phyloP scores from a whole-genome alignment of 2,113 vertebrate species.

The Charadrius vociferus region DNA sequence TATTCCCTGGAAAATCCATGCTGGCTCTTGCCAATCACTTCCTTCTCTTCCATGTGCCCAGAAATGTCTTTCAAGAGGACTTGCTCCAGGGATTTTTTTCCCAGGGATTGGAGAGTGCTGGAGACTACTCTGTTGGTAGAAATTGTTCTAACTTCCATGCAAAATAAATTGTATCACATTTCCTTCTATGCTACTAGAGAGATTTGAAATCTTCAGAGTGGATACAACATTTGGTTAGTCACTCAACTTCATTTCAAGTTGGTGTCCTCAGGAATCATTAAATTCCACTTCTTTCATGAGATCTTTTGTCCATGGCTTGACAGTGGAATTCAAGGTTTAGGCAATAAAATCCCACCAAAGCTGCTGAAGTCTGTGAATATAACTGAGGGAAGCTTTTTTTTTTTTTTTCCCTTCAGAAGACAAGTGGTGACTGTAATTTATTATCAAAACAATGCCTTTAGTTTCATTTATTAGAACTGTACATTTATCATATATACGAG shows the following conservation, averaged over 20 bases:
- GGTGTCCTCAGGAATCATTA: not conserved
- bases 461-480: not conserved
- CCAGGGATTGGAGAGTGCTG: not conserved
- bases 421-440: not conserved
- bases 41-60: not conserved
- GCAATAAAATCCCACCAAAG: not conserved
- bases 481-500: not conserved
- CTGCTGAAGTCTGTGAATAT: not conserved
- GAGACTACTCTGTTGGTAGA: not conserved
- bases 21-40: not conserved
- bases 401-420: not conserved
- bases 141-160: not conserved
- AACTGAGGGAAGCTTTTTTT: not conserved
- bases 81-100: not conserved
- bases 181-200: not conserved
- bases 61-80: not conserved
- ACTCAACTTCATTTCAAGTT: not conserved
- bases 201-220: not conserved
- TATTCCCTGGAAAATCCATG: not conserved
- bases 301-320: not conserved
- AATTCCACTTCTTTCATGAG: not conserved
- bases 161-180: not conserved
- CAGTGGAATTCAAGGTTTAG: not conserved
- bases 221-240: not conserved
- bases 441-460: not conserved